Evolutionary conservation across 2,113 vertebrate species (phyloP).

Genomic region (Coracopsis vasa): DNA sequence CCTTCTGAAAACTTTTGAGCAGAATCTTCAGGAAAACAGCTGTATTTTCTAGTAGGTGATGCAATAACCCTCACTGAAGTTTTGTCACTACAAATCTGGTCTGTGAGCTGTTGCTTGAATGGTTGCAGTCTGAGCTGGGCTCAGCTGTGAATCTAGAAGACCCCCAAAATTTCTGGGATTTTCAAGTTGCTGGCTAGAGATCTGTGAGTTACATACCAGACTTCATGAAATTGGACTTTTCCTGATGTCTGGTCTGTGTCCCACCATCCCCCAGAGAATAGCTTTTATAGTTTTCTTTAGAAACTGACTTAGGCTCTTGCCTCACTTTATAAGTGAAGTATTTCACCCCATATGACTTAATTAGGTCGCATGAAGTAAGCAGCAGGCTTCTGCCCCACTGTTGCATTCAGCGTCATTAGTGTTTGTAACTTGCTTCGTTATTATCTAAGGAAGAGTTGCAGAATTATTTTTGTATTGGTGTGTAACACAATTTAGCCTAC

Average conservation of each 20-base stretch:
- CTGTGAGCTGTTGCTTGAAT: neutral
- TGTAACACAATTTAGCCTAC: constrained; percentile 72
- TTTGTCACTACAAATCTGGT: neutral
- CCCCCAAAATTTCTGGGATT: neutral
- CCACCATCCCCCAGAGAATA: neutral
- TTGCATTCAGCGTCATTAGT: constrained; percentile 55
- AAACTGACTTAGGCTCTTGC: neutral
- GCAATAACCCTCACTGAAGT: neutral
- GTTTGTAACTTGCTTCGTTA: constrained; percentile 51
- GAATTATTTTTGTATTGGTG: constrained; percentile 51
- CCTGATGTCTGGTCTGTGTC: neutral
- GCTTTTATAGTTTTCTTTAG: neutral
- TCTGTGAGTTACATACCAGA: neutral
- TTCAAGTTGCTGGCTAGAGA: neutral
- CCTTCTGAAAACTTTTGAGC: neutral
- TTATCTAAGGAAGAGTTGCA: constrained; percentile 57
- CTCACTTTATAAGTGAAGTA: neutral
- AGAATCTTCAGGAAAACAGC: neutral
- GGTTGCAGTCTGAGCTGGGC: neutral
- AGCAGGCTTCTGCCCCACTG: constrained; percentile 24
- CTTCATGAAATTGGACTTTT: neutral
- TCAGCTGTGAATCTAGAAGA: neutral
- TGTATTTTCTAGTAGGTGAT: neutral
- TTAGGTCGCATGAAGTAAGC: constrained; percentile 36
- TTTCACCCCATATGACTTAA: constrained; percentile 43